Evolutionary conservation across 2,888 invertebrate species (phyloP).

Genomic region (Xylophagus ater): DNA sequence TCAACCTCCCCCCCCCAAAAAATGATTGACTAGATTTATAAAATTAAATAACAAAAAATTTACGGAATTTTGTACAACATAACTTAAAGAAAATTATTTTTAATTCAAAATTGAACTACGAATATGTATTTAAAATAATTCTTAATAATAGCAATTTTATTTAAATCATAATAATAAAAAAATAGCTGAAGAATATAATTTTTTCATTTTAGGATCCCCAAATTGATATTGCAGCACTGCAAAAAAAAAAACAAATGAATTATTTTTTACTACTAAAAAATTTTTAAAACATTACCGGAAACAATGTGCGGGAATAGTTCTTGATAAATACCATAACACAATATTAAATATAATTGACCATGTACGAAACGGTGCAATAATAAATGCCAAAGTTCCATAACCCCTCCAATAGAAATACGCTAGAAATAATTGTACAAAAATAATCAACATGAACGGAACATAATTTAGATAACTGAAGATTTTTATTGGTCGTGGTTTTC

Average conservation of each 20-base stretch:
- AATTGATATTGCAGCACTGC: not conserved
- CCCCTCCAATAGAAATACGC: slow-evolving; percentile 71
- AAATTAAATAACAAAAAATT: too few species aligned
- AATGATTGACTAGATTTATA: too few species aligned
- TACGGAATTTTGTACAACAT: too few species aligned
- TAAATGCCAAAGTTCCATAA: slow-evolving; percentile 64
- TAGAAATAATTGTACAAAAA: slow-evolving; percentile 50
- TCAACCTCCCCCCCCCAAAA: too few species aligned
- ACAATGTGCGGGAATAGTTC: slow-evolving; percentile 12
- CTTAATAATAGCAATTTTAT: too few species aligned
- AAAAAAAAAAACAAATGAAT: not conserved
- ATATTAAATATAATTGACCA: slow-evolving; percentile 64
- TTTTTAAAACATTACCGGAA: slow-evolving; percentile 15
- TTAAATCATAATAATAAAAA: too few species aligned
- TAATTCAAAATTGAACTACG: too few species aligned
- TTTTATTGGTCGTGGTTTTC: not conserved
- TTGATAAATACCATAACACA: slow-evolving; percentile 47
- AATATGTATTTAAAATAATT: too few species aligned
- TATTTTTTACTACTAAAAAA: not conserved
- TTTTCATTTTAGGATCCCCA: too few species aligned
- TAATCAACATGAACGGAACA: slow-evolving; percentile 48
- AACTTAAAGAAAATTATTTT: too few species aligned
- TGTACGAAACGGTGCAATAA: slow-evolving; percentile 67
- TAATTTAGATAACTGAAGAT: slow-evolving; percentile 7
- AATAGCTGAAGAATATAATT: too few species aligned